phyloP scores from a whole-genome alignment of 1,140 invertebrate genomes.

The Cardiocondyla obscurior region DNA sequence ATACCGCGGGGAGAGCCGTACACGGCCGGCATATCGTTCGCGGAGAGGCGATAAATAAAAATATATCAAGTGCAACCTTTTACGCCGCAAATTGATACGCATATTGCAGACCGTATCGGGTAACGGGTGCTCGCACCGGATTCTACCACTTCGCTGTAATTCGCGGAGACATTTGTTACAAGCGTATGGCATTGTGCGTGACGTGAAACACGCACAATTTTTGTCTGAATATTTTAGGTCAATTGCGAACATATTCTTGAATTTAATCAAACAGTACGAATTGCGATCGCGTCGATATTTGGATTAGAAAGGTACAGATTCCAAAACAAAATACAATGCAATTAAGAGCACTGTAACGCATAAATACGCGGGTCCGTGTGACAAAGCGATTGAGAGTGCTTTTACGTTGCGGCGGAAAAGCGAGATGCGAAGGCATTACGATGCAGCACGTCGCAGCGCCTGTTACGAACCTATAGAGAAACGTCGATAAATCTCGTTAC shows the following conservation, averaged over 20 bases:
- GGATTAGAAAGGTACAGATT: background rate
- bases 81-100: conserved; percentile 76
- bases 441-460: background rate
- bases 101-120: conserved; percentile 57
- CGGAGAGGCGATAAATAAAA: conserved; percentile 79
- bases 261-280: background rate
- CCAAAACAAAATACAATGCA: background rate
- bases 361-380: background rate
- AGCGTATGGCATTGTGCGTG: background rate
- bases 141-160: conserved; percentile 7
- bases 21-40: conserved; percentile 51
- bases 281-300: background rate
- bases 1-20: conserved; percentile 25
- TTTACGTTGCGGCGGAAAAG: background rate
- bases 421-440: background rate
- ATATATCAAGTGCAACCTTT: conserved; percentile 79
- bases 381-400: background rate
- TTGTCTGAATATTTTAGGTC: no score
- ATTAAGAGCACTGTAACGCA: background rate
- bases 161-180: conserved; percentile 45
- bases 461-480: background rate
- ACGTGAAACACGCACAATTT: background rate
- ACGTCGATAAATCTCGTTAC: conserved; percentile 8
- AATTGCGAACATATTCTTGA: no score
- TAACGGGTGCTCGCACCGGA: conserved; percentile 55